These are phyloP conservation scores for Dunckerocampus dactyliophorus DNA, from an alignment of 2,113 vertebrate genomes.

Conservation along the genomic window DNA sequence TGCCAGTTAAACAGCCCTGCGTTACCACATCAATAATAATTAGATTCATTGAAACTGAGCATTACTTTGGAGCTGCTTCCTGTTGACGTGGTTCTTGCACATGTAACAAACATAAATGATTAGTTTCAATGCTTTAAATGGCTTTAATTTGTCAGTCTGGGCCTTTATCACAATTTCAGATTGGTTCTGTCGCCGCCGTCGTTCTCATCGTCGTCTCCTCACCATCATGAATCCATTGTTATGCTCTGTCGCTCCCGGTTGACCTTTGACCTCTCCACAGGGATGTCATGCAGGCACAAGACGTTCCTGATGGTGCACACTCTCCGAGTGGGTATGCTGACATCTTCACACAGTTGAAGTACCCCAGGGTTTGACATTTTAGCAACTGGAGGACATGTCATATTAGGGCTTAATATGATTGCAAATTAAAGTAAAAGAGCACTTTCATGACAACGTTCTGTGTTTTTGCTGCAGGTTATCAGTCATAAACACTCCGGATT, in stretches of 20 bases:
- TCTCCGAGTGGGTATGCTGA: conserved; percentile 55
- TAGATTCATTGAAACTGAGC: no score
- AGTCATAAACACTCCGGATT: conserved; percentile 55
- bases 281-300: conserved; percentile 38
- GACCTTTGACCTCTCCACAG: conserved; percentile 58
- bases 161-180: background rate
- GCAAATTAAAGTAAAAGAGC: background rate
- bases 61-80: background rate
- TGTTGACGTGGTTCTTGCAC: background rate
- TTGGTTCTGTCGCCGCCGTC: background rate
- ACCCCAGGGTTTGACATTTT: background rate
- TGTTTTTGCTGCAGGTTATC: conserved; percentile 49
- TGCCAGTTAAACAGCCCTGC: no score
- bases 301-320: conserved; percentile 36
- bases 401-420: no score
- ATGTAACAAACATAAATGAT: background rate
- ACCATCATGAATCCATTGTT: conserved; percentile 6
- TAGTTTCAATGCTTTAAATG: no score
- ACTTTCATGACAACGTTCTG: background rate
- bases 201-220: conserved; percentile 24
- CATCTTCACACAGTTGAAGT: background rate
- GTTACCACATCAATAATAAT: no score
- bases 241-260: conserved; percentile 17
- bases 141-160: background rate
- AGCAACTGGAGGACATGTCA: background rate